Percentiles rank a stretch among this genome's conserved stretches.
Conservation (phyloP, 2,797 vertebrate species). For the Scarus forsteni region DNA sequence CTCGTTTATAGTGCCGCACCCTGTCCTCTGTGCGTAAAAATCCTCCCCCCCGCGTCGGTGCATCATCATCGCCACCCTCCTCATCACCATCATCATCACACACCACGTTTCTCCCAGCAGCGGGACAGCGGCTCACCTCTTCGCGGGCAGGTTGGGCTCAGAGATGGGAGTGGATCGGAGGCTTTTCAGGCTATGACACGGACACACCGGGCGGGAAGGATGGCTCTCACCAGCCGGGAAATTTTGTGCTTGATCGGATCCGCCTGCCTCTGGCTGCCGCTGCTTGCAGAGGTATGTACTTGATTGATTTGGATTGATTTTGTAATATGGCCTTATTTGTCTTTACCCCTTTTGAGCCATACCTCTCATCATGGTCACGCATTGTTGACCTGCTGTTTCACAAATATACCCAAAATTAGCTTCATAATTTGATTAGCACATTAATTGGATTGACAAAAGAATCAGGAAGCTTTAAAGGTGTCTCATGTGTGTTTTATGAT, state of each 20-base stretch:
- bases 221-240: slow-evolving; percentile 77
- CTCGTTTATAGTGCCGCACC: slow-evolving; percentile 73
- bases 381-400: slow-evolving; percentile 37
- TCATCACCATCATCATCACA: slow-evolving; percentile 35
- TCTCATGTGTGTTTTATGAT: neutral
- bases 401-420: neutral
- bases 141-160: slow-evolving; percentile 57
- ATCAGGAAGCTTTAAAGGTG: neutral
- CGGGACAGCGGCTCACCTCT: slow-evolving; percentile 45
- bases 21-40: slow-evolving; percentile 63
- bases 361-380: slow-evolving; percentile 38
- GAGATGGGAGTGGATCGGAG: slow-evolving; percentile 71
- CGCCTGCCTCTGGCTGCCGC: slow-evolving; percentile 78
- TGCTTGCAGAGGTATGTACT: slow-evolving; percentile 78
- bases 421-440: slow-evolving; percentile 14
- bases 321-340: slow-evolving; percentile 35
- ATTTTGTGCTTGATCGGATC: slow-evolving; percentile 80
- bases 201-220: slow-evolving; percentile 75
- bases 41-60: slow-evolving; percentile 35
- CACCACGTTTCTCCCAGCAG: slow-evolving; percentile 53
- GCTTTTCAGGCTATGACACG: slow-evolving; percentile 72
- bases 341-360: neutral
- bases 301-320: slow-evolving; percentile 8
- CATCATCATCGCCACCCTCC: slow-evolving; percentile 15
- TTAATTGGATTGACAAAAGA: neutral